Base-by-base conservation (phyloP, 2,797 vertebrate genomes). In the Falco cherrug region DNA sequence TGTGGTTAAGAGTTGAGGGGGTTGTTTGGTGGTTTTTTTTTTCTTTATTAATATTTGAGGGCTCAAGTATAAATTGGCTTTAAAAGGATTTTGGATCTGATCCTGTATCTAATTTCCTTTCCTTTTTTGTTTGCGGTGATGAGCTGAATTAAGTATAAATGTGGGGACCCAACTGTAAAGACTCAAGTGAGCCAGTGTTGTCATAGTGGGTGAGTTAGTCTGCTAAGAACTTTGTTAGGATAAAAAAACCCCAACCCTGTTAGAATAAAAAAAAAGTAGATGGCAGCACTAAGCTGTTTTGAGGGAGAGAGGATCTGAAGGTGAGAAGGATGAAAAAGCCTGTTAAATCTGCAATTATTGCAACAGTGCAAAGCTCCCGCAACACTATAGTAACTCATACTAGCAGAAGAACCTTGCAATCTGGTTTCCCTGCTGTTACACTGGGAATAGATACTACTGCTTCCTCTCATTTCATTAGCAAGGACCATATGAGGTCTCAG, bases 331-430 rank as follows among this genome's bases (percentile, higher is more conserved):
- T 79, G 70, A 86, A 95, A 91, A 96, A 94, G 78, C 60, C 93
- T 92, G 90, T 95, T 96, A 96, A 95, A 93, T 94, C 67, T 95
- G 94, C 94, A 96, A 60, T 94, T 95, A 93, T 59, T 96, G 89
- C 89, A 93, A 79, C 82, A 94, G 89, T 87, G 94, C 84, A 90
- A 84, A 86, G 85, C 87, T 95, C 84, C 79, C 1, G 2, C 89
- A 96, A 94, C 84, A 81, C 53, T 94, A 48, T 84, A 87, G 96
- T 93, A 94, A 92, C 87, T 96, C 95, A 82, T 85, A 89, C 89
- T 97, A 95, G 84, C 92, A 69, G 56, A 96, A 91, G 89, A 96
- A 93, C 84, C 89, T 95, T 93, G 92, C 94, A 95, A 39, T 95
- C 92, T 95, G 84, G 76, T 93, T 95, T 95, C 87, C 92, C 92